Evolutionary conservation across 2,888 invertebrate genomes (phyloP), one percentile per base, ranked within the genome.

Genomic region (Scaptomyza flava): DNA sequence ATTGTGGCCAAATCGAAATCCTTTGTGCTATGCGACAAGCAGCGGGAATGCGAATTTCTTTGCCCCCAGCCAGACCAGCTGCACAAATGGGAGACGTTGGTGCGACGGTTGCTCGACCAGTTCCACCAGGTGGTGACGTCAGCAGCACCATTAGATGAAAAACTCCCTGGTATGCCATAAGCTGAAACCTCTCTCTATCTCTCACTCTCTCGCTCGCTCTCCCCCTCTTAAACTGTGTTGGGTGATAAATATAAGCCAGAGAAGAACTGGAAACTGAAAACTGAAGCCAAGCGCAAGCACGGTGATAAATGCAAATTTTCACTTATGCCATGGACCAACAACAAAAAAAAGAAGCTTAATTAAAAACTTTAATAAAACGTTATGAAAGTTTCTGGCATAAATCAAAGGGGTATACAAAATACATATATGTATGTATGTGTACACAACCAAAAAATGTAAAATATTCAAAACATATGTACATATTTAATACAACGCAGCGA

Each of bases 321-420:
- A 52, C 42, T 38, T 31, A 17, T 12, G 23, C 12, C 12, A 42
- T 7, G 9, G 11, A 12, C 14, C n/a, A n/a, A 36, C 36, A 57
- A 53, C 50, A 53, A 36, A 31, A 27, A 46, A 46, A 30, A 14
- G 9, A 46, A 33, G 17, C 54, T 47, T 65, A 81, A 79, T 68
- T 77, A 65, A 53, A 68, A n/a, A 66, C 78, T 72, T 73, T 73
- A 72, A 79, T 81, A 73, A 84, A 84, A 70, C 67, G 53, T 73
- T 67, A 73, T 69, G 67, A 67, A 77, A 84, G 62, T 79, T 77
- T 60, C 68, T 77, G 62, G 60, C 77, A 79, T 74, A 82, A 82
- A 82, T 79, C 68, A 73, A 73, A 68, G 47, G 45, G 33, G 50
- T 36, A 57, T 60, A 48, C 17, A 17, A 17, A 17, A 1, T 17